These are phyloP conservation scores for Macroteleia sp. DNA, from an alignment of 2,888 invertebrate species.

Conservation along the genomic window DNA sequence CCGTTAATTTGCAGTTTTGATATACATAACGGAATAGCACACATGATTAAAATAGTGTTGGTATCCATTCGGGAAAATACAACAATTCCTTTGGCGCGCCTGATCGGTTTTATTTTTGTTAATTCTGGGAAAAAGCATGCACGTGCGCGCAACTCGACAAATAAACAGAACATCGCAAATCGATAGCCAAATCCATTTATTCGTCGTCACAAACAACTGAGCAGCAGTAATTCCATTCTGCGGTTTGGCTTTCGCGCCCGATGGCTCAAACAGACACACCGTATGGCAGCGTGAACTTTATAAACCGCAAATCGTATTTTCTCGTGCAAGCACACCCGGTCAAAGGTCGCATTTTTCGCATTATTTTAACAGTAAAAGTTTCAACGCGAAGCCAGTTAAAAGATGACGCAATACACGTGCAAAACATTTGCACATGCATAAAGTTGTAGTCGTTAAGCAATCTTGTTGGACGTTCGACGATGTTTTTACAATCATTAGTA, in stretches of 20 bases:
- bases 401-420: slow-evolving; percentile 31
- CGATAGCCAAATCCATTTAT: slow-evolving; percentile 78
- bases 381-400: slow-evolving; percentile 33
- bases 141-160: slow-evolving; percentile 69
- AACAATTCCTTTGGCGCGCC: slow-evolving; percentile 40
- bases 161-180: slow-evolving; percentile 73
- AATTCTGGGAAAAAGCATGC: slow-evolving; percentile 42
- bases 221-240: slow-evolving; percentile 80
- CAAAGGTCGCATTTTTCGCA: slow-evolving; percentile 60
- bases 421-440: slow-evolving; percentile 17
- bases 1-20: no score
- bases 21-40: no score
- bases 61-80: slow-evolving; percentile 3
- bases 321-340: slow-evolving; percentile 52
- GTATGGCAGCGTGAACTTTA: slow-evolving; percentile 64
- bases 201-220: slow-evolving; percentile 76
- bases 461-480: no score
- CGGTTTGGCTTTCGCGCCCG: slow-evolving; percentile 76
- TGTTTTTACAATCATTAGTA: no score
- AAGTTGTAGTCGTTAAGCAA: no score
- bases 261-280: slow-evolving; percentile 64
- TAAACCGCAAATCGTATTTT: slow-evolving; percentile 63
- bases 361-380: slow-evolving; percentile 58
- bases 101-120: slow-evolving; percentile 38
- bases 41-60: slow-evolving; percentile 34